phyloP scores from a whole-genome alignment of 2,888 invertebrate species.

The Mallateleia sp. region DNA sequence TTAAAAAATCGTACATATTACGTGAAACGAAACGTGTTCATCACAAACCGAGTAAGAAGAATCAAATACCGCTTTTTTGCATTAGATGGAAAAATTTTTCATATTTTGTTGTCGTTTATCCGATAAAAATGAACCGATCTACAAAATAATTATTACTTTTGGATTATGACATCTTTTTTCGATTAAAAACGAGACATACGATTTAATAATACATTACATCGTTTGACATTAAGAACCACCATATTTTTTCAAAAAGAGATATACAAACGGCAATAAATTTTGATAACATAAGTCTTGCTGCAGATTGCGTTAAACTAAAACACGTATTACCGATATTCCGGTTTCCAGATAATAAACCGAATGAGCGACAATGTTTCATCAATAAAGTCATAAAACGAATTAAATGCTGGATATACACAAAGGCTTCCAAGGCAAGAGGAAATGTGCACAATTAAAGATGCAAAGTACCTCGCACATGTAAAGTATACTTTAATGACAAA shows the following conservation, averaged over 20 bases:
- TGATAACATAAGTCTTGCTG: slow-evolving; percentile 13
- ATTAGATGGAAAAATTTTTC: not conserved
- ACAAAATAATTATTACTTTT: slow-evolving; percentile 20
- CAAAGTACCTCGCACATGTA: slow-evolving; percentile 12
- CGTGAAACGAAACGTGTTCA: not conserved
- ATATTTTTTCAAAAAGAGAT: slow-evolving; percentile 12
- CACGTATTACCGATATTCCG: slow-evolving; percentile 35
- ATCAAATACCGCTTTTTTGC: not conserved
- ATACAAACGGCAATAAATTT: slow-evolving; percentile 42
- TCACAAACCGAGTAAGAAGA: not conserved
- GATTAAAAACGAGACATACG: slow-evolving; percentile 7
- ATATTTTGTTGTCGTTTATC: not conserved
- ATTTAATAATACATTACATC: slow-evolving; percentile 32
- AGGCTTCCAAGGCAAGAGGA: slow-evolving; percentile 42
- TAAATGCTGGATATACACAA: slow-evolving; percentile 3
- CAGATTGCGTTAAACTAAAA: slow-evolving; percentile 13
- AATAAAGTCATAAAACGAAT: slow-evolving; percentile 37
- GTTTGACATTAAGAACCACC: not conserved
- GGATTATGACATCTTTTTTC: slow-evolving; percentile 19
- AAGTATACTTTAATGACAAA: slow-evolving; percentile 1
- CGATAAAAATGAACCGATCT: not conserved
- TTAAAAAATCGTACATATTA: not conserved
- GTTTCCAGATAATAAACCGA: slow-evolving; percentile 22
- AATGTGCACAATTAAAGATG: slow-evolving; percentile 49
- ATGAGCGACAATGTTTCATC: slow-evolving; percentile 23